Conservation (phyloP, 2,797 vertebrate species). For the Anniella stebbinsi region DNA sequence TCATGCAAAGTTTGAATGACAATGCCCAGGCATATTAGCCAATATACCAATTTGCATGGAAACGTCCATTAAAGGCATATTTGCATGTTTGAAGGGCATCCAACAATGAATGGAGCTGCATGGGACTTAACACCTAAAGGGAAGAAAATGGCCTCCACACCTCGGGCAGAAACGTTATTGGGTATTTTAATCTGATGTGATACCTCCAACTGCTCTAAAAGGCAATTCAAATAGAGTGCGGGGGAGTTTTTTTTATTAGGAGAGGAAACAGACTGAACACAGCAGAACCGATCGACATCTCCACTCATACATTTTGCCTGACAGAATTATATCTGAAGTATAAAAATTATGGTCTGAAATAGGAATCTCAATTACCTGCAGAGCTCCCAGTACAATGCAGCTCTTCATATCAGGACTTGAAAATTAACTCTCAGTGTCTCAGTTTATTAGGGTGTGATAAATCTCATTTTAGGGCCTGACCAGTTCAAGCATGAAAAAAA, state of each 20-base stretch:
- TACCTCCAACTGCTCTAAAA: constrained; percentile 62
- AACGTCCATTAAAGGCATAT: constrained; percentile 29
- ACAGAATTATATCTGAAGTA: constrained; percentile 54
- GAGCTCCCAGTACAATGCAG: fast-evolving
- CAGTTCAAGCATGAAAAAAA: neutral
- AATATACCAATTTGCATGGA: constrained; percentile 54
- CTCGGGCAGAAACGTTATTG: constrained; percentile 46
- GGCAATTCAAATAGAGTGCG: constrained; percentile 60
- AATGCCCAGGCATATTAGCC: constrained; percentile 52
- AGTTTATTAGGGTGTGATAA: neutral
- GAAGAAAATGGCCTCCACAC: constrained; percentile 55
- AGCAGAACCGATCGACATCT: neutral
- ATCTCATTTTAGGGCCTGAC: neutral
- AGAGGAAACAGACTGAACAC: constrained; percentile 36
- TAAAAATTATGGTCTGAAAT: constrained; percentile 24
- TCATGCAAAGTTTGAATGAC: constrained; percentile 65
- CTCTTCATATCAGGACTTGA: neutral
- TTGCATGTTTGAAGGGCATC: constrained; percentile 76
- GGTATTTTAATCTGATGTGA: constrained; percentile 50
- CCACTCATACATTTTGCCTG: constrained; percentile 34
- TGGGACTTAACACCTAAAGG: constrained; percentile 69
- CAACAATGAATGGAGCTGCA: constrained; percentile 43
- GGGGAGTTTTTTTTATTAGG: constrained; percentile 44
- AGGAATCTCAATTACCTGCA: neutral
- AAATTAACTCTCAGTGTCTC: constrained; percentile 15